Evolutionary conservation across 2,888 invertebrate species (phyloP).

Genomic region (Lamellibrachia satsuma): DNA sequence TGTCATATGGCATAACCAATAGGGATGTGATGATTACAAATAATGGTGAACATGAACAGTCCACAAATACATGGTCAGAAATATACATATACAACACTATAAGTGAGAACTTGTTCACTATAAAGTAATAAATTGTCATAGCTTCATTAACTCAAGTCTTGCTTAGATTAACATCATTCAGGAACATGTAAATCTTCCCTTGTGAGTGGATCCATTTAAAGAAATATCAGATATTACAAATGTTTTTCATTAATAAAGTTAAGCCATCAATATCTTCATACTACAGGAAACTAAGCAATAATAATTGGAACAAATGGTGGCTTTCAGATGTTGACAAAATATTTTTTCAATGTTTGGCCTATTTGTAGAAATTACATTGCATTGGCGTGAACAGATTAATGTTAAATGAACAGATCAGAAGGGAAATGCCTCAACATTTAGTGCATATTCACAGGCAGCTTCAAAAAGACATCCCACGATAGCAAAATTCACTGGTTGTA

Average conservation of each 20-base stretch:
- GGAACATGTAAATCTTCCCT: not conserved
- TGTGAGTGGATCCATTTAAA: not conserved
- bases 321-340: not conserved
- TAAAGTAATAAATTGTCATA: not conserved
- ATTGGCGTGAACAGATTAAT: too few species aligned
- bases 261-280: not conserved
- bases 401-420: too few species aligned
- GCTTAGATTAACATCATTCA: not conserved
- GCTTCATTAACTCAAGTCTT: too few species aligned
- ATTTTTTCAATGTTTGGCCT: not conserved
- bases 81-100: not conserved
- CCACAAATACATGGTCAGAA: not conserved
- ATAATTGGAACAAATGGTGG: not conserved
- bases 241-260: not conserved
- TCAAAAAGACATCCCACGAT: too few species aligned
- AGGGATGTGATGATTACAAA: not conserved
- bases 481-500: too few species aligned
- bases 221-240: not conserved
- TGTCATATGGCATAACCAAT: not conserved
- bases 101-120: not conserved
- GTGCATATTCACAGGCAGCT: too few species aligned
- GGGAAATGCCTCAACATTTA: too few species aligned
- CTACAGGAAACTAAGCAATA: not conserved
- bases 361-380: too few species aligned
- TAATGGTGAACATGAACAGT: not conserved